A percentile compares a stretch with the other conserved stretches of the same genome.
phyloP scores from a whole-genome alignment of 1,140 invertebrate genomes.

The Coenobita brevimanus region DNA sequence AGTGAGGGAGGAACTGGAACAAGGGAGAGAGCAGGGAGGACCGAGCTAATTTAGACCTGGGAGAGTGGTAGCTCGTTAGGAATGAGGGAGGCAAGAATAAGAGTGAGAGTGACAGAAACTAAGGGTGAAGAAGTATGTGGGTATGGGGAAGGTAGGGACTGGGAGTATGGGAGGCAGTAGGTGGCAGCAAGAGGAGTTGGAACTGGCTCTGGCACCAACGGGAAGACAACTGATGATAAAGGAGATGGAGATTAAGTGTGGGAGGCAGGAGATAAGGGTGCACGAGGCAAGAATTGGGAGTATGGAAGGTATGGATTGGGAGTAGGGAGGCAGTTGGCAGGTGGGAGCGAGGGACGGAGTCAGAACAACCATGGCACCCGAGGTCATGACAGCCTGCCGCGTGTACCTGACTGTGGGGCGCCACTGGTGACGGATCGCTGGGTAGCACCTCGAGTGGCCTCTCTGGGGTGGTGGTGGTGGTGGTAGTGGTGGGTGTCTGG shows the following conservation, averaged over 20 bases:
- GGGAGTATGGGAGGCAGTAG: background rate
- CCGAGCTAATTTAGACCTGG: too few relatives aligned
- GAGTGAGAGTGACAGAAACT: background rate
- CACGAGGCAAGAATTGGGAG: background rate
- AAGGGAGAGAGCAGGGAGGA: too few relatives aligned
- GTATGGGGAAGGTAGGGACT: constrained; percentile 6
- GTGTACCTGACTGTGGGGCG: constrained; percentile 56
- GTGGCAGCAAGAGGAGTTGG: constrained; percentile 11
- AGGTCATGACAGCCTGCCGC: background rate
- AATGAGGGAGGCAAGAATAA: too few relatives aligned
- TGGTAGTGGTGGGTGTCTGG: constrained; percentile 26
- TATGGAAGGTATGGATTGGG: background rate
- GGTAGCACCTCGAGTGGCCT: constrained; percentile 30
- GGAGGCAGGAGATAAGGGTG: constrained; percentile 42
- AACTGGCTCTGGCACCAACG: too few relatives aligned
- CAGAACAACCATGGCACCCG: constrained; percentile 33
- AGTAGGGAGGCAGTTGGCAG: constrained; percentile 26
- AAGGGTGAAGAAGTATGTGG: background rate
- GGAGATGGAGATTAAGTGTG: constrained; percentile 6
- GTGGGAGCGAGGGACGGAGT: background rate
- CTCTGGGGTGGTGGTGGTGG: constrained; percentile 61
- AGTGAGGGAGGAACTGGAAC: too few relatives aligned
- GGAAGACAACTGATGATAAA: too few relatives aligned
- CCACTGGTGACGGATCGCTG: constrained; percentile 20
- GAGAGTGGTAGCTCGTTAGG: too few relatives aligned